phyloP scores from a whole-genome alignment of 2,888 invertebrate species.

The Lydus trimaculatus region DNA sequence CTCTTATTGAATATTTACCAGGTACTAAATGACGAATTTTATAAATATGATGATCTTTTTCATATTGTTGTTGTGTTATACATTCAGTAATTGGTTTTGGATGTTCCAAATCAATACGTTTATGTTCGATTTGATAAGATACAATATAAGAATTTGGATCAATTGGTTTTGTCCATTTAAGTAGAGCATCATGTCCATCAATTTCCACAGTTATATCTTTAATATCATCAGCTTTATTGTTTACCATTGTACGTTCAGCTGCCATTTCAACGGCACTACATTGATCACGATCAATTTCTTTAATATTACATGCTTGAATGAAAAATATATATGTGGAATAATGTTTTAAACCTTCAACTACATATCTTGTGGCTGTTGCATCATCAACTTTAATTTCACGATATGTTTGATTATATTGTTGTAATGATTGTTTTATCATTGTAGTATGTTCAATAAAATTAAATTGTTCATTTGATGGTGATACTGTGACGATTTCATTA shows the following conservation, averaged over 20 bases:
- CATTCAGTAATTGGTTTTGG: slow-evolving; percentile 61
- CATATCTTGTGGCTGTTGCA: slow-evolving; percentile 40
- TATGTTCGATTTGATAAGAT: slow-evolving; percentile 68
- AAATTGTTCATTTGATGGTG: too few species aligned
- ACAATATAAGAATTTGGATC: slow-evolving; percentile 72
- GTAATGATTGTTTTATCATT: not conserved
- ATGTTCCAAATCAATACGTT: slow-evolving; percentile 54
- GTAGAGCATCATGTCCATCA: slow-evolving; percentile 37
- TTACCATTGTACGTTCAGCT: slow-evolving; percentile 62
- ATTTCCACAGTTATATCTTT: slow-evolving; percentile 43
- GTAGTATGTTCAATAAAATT: not conserved
- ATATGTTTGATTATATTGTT: slow-evolving; percentile 5
- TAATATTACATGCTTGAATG: slow-evolving; percentile 67
- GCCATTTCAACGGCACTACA: slow-evolving; percentile 62
- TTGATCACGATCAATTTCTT: slow-evolving; percentile 63
- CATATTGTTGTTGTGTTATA: slow-evolving; percentile 54
- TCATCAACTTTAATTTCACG: not conserved
- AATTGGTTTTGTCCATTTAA: slow-evolving; percentile 68
- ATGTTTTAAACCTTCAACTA: slow-evolving; percentile 61
- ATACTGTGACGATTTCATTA: not conserved
- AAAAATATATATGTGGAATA: slow-evolving; percentile 68
- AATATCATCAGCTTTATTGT: slow-evolving; percentile 58
- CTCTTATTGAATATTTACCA: slow-evolving; percentile 66
- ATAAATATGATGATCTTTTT: slow-evolving; percentile 6
- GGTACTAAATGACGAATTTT: slow-evolving; percentile 58